Evolutionary conservation across 2,797 vertebrate genomes (phyloP), one percentile per base, ranked within the genome.

Genomic region (Gallinago solitaria): DNA sequence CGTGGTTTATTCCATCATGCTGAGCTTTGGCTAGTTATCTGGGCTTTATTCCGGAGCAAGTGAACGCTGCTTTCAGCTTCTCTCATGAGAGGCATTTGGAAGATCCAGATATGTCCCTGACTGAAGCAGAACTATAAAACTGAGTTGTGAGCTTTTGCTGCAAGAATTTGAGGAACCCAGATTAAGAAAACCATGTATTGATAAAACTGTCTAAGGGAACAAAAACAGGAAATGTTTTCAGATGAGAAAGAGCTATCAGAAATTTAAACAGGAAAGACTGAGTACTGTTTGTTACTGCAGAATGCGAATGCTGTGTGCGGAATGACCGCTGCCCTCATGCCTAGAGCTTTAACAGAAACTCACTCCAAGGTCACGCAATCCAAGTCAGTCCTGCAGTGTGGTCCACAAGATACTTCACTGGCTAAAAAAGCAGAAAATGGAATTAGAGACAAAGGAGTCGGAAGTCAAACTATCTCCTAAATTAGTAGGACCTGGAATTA

Each of bases 151-250:
- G 80, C 32, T 45, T 74, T 85, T 68, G 16, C 83, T 80, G 53
- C 74, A 94, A 94, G 78, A 94, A 90, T 85, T 90, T 83, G 69
- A 78, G 71, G 64, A 93, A 90, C 77, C 16, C 53, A 89, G 60
- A 92, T 94, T 84, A 89, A 87, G 83, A 95, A 95, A 96, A 84
- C 53, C 90, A 14, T 83, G 30, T 64, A 75, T 90, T 79, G 78
- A 90, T 93, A 90, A 93, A 93, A 90, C 51, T 53, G 13, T 53
- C 86, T 53, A 39, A 87, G 56, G 60, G 81, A 86, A 94, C 79
- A 95, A 96, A 94, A 95, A 64, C 94, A 95, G 95, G 93, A 95
- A 97, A 95, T 95, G 54, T 92, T 94, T 95, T 93, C 37, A 74
- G 69, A 89, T 94, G 94, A 92, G 64, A 93, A 82, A 81, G 53